Conservation (phyloP, 2,113 vertebrate genomes). For the Saguinus midas region DNA sequence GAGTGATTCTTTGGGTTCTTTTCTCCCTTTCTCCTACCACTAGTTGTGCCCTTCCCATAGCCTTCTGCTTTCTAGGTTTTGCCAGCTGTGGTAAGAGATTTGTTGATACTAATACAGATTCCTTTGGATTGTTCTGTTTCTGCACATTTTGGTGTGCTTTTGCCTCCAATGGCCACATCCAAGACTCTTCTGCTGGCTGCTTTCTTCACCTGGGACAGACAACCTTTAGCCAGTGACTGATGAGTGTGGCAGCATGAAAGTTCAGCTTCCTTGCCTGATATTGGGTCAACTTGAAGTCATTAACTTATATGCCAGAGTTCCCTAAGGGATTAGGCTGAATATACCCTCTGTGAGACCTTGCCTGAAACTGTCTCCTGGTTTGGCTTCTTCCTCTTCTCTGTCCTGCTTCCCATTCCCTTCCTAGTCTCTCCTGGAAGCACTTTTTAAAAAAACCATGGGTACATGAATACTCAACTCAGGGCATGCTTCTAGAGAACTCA, state of each 20-base stretch:
- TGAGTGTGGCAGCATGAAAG: not conserved
- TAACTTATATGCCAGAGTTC: not conserved
- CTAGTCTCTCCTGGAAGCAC: not conserved
- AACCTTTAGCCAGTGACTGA: not conserved
- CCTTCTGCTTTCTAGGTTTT: slow-evolving; percentile 48
- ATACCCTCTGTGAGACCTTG: not conserved
- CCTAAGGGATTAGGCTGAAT: not conserved
- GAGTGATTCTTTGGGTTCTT: slow-evolving; percentile 33
- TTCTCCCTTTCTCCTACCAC: slow-evolving; percentile 1
- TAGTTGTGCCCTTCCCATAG: not conserved
- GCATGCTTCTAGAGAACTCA: not conserved
- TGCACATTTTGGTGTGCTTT: not conserved
- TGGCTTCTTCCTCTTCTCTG: not conserved
- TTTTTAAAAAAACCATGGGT: not conserved
- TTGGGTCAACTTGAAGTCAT: not conserved
- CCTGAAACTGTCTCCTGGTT: not conserved
- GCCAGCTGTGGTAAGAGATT: slow-evolving; percentile 6
- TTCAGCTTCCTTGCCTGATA: not conserved
- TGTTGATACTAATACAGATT: not conserved
- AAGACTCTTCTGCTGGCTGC: not conserved
- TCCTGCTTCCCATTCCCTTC: not conserved
- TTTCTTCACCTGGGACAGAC: not conserved
- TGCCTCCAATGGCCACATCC: not conserved
- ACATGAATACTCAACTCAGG: not conserved
- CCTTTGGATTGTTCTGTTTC: not conserved